Conservation (phyloP, 2,888 invertebrate genomes). For the Hoplodrina blanda region DNA sequence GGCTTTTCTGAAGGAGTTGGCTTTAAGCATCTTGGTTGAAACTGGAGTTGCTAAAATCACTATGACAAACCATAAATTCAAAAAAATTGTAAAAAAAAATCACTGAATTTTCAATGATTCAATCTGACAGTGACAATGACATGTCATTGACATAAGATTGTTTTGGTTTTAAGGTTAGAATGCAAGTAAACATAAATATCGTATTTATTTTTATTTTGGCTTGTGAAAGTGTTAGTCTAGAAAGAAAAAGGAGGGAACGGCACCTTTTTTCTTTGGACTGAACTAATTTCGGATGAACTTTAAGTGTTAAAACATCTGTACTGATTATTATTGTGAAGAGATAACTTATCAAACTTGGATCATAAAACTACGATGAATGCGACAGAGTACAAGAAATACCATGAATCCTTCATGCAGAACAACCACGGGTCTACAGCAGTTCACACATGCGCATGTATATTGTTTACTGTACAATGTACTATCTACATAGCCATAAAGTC, state of each 20-base stretch:
- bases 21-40: no score
- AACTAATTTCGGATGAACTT: neutral
- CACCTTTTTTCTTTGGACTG: neutral
- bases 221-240: neutral
- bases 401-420: constrained; percentile 89
- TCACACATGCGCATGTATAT: constrained; percentile 86
- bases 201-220: neutral
- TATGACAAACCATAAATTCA: no score
- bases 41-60: no score
- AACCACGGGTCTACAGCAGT: constrained; percentile 88
- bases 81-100: no score
- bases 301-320: neutral
- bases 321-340: neutral
- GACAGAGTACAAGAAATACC: constrained; percentile 85
- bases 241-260: neutral
- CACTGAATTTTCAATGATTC: no score
- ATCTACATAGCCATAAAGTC: constrained; percentile 72
- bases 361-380: constrained; percentile 70
- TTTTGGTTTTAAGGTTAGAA: constrained; percentile 43
- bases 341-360: neutral
- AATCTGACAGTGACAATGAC: constrained; percentile 1
- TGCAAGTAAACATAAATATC: neutral
- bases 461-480: constrained; percentile 82
- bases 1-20: no score
- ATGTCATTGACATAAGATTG: constrained; percentile 22